Evolutionary conservation across 2,888 invertebrate species (phyloP).

Genomic region (Ypsolopha scabrella): DNA sequence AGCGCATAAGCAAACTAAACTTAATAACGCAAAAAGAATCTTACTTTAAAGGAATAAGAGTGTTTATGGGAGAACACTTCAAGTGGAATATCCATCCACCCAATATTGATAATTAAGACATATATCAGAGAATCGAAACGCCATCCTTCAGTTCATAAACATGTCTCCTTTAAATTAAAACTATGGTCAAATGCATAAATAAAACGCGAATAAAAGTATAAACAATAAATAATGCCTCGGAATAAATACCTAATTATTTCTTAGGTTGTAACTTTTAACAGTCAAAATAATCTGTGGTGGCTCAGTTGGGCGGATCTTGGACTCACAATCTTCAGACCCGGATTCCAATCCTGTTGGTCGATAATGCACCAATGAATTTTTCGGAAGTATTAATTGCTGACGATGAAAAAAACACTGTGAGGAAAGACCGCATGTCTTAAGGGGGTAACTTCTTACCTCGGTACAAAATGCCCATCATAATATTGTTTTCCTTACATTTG

Average conservation of each 20-base stretch:
- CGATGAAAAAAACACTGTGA: too few relatives aligned
- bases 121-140: conserved; percentile 32
- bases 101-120: conserved; percentile 46
- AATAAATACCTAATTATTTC: background rate
- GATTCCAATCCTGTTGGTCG: too few relatives aligned
- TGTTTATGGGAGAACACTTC: too few relatives aligned
- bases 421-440: too few relatives aligned
- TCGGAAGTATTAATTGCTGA: too few relatives aligned
- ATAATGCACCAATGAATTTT: too few relatives aligned
- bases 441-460: too few relatives aligned
- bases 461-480: too few relatives aligned
- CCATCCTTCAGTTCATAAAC: conserved; percentile 2
- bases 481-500: too few relatives aligned
- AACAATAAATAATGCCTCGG: conserved; percentile 1
- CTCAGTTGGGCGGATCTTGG: too few relatives aligned
- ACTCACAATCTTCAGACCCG: too few relatives aligned
- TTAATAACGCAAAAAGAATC: background rate
- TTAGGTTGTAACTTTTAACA: background rate
- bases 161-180: conserved; percentile 4
- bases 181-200: conserved; percentile 1
- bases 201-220: conserved; percentile 1
- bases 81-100: too few relatives aligned
- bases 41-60: background rate
- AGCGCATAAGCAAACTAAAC: background rate
- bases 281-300: background rate